phyloP scores from a whole-genome alignment of 2,888 invertebrate genomes.

The Ephialtes manifestator region DNA sequence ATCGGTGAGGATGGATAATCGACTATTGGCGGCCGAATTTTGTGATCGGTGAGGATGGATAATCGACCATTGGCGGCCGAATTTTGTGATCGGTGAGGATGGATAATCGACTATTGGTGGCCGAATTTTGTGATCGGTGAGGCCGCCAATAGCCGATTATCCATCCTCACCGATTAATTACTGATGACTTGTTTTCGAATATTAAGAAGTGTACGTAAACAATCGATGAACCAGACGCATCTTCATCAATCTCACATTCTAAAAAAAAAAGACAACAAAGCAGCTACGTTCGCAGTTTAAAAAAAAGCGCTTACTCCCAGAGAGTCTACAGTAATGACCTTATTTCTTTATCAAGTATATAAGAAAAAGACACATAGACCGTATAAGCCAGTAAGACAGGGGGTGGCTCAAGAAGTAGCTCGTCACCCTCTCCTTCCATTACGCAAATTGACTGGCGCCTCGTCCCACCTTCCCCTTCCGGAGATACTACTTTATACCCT shows the following conservation, averaged over 20 bases:
- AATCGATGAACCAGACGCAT: too few relatives aligned
- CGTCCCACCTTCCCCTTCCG: slow-evolving; percentile 33
- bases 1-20: too few relatives aligned
- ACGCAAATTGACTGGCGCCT: slow-evolving; percentile 60
- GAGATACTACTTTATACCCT: slow-evolving; percentile 13
- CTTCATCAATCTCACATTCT: not conserved
- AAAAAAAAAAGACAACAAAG: not conserved
- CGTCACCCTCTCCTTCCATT: slow-evolving; percentile 59
- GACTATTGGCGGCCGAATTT: too few relatives aligned
- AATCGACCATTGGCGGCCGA: too few relatives aligned
- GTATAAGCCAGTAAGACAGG: slow-evolving; percentile 19
- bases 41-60: too few relatives aligned
- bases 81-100: too few relatives aligned
- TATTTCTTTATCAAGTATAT: not conserved
- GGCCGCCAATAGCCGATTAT: too few relatives aligned
- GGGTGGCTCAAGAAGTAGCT: not conserved
- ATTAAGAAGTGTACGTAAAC: too few relatives aligned
- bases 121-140: too few relatives aligned
- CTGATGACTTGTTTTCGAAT: too few relatives aligned
- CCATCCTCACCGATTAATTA: too few relatives aligned
- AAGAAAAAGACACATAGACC: not conserved
- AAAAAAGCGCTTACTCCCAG: not conserved
- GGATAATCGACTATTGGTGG: too few relatives aligned
- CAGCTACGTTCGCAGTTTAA: not conserved
- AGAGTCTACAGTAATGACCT: not conserved